A percentile compares a stretch with the other conserved stretches of the same genome.
Evolutionary conservation across 2,888 invertebrate species (phyloP).

Genomic region (Oligia latruncula): DNA sequence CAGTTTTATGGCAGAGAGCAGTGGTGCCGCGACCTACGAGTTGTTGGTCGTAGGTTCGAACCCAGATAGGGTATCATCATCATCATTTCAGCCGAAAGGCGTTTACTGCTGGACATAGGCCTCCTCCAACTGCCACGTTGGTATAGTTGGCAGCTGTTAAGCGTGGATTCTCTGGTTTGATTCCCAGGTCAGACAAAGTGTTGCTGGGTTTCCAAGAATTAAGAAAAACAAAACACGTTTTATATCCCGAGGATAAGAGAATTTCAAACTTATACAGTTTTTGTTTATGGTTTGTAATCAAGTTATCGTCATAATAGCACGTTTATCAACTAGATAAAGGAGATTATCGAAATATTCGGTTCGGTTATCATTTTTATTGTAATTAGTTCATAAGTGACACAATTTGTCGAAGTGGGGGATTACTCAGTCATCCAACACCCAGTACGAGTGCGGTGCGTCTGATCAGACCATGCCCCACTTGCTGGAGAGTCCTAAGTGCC

Average conservation of each 20-base stretch:
- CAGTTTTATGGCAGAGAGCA: neutral
- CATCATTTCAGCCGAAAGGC: too few species aligned
- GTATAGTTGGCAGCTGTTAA: neutral
- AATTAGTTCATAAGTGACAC: constrained; percentile 12
- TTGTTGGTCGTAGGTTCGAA: too few species aligned
- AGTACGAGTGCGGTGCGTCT: neutral
- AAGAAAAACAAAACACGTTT: neutral
- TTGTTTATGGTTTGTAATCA: neutral
- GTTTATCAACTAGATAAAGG: constrained; percentile 20
- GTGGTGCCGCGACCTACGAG: too few species aligned
- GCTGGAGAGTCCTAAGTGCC: neutral
- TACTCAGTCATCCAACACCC: neutral
- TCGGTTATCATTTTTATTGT: neutral
- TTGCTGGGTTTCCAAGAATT: neutral
- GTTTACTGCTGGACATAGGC: too few species aligned
- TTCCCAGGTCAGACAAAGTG: neutral
- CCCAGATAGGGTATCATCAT: too few species aligned
- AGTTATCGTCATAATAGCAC: constrained; percentile 8
- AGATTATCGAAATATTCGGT: constrained; percentile 14
- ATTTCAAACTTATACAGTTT: constrained; percentile 22
- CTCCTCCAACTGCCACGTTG: neutral
- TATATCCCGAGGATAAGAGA: neutral
- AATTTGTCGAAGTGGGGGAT: neutral
- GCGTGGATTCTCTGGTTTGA: neutral
- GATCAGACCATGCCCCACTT: neutral